Evolutionary conservation across 2,113 vertebrate genomes (phyloP), one percentile per base, ranked within the genome.

Genomic region (Actenoides hombroni): DNA sequence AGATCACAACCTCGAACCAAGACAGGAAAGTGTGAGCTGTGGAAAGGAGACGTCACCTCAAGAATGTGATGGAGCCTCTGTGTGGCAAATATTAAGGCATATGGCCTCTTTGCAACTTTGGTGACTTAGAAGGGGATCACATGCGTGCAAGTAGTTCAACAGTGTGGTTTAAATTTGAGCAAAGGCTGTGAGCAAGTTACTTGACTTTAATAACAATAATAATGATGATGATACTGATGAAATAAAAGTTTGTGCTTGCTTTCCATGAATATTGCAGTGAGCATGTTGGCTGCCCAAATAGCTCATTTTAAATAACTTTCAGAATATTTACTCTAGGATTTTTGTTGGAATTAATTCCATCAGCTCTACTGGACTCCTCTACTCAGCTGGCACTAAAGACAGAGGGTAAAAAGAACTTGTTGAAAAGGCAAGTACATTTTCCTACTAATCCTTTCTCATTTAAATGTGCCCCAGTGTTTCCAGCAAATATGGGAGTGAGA

Each of bases 1-100:
- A 78, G 80, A 74, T 63, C 80, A 88, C 31, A 67, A 71, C 19
- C 63, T 91, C 83, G 86, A 76, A 81, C 64, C 64, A 92, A 69
- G 83, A 61, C 0, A 6, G 57, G 84, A 86, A 86, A 81, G 29
- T 25, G 64, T 37, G 40, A 88, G 54, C 80, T 83, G 56, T 2
- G 5, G 46, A 37, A 71, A 60, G 44, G 63, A 86, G 69, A 77
- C 0, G 0, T 48, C 86, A 31, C 1, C 1, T 76, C 69, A 84
- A 74, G 77, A 84, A 84, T 16, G 69, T 29, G 51, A 84, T 31
- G 53, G 64, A 83, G 28, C 42, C 46, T 51, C 64, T 76, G 13
- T 26, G 64, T 20, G n/a, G 46, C 60, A 91, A 78, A 88, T 78
- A 74, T 39, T 49, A 63, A 86, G 44, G 63, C 20, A 12, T 0